Evolutionary conservation across 2,797 vertebrate species (phyloP).

Genomic region (Columba guinea): DNA sequence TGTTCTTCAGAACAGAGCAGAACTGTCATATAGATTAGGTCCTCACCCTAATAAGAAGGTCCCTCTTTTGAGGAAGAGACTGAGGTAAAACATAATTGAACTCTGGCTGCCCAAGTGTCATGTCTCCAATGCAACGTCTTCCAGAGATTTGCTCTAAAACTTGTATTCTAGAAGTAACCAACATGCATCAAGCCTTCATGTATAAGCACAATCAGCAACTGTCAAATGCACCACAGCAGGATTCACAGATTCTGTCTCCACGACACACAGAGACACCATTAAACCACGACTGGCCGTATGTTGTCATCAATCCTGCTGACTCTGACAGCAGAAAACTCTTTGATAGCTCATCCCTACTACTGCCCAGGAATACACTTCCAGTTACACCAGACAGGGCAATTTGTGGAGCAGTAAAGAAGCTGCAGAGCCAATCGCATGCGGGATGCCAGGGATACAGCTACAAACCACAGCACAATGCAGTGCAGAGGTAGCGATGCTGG

Average conservation of each 20-base stretch:
- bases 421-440: fast-evolving
- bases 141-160: not conserved
- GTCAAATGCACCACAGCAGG: not conserved
- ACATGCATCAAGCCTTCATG: not conserved
- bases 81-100: not conserved
- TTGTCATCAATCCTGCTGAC: not conserved
- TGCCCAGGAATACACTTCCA: not conserved
- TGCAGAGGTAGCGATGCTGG: not conserved
- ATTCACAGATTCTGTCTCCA: not conserved
- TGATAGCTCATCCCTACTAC: not conserved
- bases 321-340: not conserved
- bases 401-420: not conserved
- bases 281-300: not conserved
- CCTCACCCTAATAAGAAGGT: not conserved
- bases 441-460: not conserved
- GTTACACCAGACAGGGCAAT: fast-evolving
- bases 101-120: too few relatives aligned
- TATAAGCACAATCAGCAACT: not conserved
- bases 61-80: not conserved
- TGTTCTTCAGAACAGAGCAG: not conserved
- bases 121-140: not conserved
- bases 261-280: not conserved
- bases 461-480: fast-evolving
- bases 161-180: not conserved
- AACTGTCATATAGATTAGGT: not conserved